Conservation (phyloP, 1,140 invertebrate species). For the Archegozetes longisetosus region DNA sequence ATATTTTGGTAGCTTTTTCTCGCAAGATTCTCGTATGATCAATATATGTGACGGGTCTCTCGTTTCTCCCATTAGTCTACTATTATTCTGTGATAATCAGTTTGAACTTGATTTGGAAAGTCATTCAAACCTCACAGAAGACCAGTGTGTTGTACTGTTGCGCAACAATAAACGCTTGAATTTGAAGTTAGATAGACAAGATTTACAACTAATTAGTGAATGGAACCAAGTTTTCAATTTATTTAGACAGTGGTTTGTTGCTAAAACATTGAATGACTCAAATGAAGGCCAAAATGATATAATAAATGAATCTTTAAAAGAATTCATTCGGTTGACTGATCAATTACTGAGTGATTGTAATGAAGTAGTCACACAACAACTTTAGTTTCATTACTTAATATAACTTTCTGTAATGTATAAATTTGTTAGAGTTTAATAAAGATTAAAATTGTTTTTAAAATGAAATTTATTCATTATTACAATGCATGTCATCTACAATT, state of each 20-base stretch:
- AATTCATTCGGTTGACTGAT: too few relatives aligned
- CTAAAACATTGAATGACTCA: neutral
- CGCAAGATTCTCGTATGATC: neutral
- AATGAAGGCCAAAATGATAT: too few relatives aligned
- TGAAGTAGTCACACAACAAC: too few relatives aligned
- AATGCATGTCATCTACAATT: too few relatives aligned
- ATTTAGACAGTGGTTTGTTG: neutral
- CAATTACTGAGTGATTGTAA: too few relatives aligned
- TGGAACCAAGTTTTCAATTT: neutral
- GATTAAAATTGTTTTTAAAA: too few relatives aligned
- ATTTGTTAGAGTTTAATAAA: too few relatives aligned
- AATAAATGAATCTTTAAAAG: too few relatives aligned
- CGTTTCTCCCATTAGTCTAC: neutral
- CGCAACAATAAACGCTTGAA: neutral
- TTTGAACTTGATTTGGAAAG: neutral
- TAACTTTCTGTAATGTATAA: too few relatives aligned
- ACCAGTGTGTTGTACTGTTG: neutral
- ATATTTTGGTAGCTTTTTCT: constrained; percentile 1
- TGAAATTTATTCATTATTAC: too few relatives aligned
- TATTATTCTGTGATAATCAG: neutral
- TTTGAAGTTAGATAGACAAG: neutral
- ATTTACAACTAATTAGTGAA: neutral
- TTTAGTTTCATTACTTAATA: too few relatives aligned
- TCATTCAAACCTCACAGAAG: neutral
- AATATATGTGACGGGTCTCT: neutral